Percentiles rank a stretch among this genome's conserved stretches.
phyloP scores from a whole-genome alignment of 2,797 vertebrate species.

The Neomorphus geoffroyi region DNA sequence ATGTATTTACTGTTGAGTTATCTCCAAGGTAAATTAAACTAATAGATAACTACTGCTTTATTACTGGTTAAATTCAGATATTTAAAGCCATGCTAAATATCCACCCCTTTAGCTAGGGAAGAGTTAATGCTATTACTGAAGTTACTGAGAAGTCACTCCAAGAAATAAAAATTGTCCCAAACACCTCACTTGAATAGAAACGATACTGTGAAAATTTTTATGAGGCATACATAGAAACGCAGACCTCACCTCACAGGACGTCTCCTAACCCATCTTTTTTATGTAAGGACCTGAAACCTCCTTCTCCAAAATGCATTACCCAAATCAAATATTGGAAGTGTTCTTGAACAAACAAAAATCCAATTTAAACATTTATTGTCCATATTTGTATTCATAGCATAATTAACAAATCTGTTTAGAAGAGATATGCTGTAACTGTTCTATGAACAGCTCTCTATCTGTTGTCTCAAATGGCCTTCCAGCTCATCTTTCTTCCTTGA shows the following conservation, averaged over 20 bases:
- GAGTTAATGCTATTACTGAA: not conserved
- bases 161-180: not conserved
- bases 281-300: not conserved
- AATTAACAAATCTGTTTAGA: constrained; percentile 13
- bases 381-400: not conserved
- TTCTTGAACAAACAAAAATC: not conserved
- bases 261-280: not conserved
- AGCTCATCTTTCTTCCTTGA: constrained; percentile 33
- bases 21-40: not conserved
- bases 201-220: not conserved
- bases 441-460: not conserved
- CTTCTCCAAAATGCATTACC: not conserved
- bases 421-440: not conserved
- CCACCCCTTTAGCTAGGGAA: not conserved
- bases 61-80: not conserved
- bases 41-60: not conserved
- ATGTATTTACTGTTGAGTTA: not conserved
- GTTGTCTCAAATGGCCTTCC: constrained; percentile 32
- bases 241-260: not conserved
- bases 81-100: not conserved
- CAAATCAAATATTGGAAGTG: not conserved
- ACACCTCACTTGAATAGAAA: not conserved
- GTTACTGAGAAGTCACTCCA: not conserved
- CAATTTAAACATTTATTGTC: not conserved
- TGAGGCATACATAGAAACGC: not conserved